Conservation (phyloP, 2,888 invertebrate species). For the Drosophila hamatofila region DNA sequence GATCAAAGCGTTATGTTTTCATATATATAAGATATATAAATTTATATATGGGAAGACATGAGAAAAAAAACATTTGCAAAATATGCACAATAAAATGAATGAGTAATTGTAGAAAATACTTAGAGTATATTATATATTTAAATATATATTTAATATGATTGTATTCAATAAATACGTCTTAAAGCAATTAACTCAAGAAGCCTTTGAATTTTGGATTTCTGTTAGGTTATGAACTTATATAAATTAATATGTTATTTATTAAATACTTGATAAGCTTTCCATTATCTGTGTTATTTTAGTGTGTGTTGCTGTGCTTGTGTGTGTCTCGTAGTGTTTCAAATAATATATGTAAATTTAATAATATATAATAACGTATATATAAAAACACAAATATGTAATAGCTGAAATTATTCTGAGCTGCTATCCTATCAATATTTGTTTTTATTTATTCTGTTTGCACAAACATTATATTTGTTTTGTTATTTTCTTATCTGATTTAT, state of each 20-base stretch:
- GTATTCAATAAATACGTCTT: conserved; percentile 10
- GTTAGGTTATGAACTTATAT: conserved; percentile 16
- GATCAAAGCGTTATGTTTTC: conserved; percentile 42
- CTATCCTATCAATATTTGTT: neutral
- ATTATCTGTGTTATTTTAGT: conserved; percentile 9
- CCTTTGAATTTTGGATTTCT: conserved; percentile 38
- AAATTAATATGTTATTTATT: no score
- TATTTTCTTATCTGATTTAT: neutral
- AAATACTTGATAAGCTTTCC: neutral
- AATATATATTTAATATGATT: conserved; percentile 4
- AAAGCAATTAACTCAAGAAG: conserved; percentile 24
- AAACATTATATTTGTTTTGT: neutral
- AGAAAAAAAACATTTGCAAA: conserved; percentile 58
- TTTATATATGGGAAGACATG: conserved; percentile 44
- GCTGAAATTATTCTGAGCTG: neutral
- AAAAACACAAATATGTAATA: neutral
- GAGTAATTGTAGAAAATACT: conserved; percentile 31
- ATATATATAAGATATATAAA: conserved; percentile 29
- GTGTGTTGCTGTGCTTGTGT: neutral
- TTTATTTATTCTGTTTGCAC: neutral
- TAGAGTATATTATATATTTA: conserved; percentile 12
- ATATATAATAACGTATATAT: neutral
- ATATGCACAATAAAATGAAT: conserved; percentile 45
- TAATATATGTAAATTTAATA: neutral
- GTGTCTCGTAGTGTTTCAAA: neutral